A percentile compares a stretch with the other conserved stretches of the same genome.
These are phyloP conservation scores for Euschistus heros DNA, from an alignment of 1,140 invertebrate genomes.

Conservation along the genomic window DNA sequence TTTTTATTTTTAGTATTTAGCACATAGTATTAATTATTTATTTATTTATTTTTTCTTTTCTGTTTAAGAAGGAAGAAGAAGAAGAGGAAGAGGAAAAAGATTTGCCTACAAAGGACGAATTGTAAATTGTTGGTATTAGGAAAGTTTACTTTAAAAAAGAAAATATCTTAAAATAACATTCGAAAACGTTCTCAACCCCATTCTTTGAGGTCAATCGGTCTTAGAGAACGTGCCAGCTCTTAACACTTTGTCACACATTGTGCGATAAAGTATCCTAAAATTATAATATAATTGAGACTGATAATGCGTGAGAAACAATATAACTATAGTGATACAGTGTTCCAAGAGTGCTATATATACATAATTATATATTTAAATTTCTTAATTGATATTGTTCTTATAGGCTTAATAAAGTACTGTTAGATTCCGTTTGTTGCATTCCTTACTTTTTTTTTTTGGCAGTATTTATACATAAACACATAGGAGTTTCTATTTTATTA, in stretches of 20 bases:
- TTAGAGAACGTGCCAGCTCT: too few relatives aligned
- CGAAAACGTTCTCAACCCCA: not conserved
- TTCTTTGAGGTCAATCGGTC: too few relatives aligned
- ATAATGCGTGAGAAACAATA: not conserved
- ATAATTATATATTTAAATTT: not conserved
- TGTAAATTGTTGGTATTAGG: constrained; percentile 38
- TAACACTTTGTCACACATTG: not conserved
- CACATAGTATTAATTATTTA: too few relatives aligned
- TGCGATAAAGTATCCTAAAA: constrained; percentile 1
- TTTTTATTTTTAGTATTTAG: too few relatives aligned
- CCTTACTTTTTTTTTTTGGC: not conserved
- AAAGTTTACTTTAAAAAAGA: constrained; percentile 1
- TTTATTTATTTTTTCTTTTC: constrained; percentile 6
- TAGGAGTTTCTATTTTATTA: too few relatives aligned
- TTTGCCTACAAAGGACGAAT: constrained; percentile 52
- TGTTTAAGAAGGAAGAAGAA: constrained; percentile 44
- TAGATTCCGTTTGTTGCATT: constrained; percentile 1
- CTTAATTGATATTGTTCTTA: constrained; percentile 3
- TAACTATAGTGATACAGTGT: not conserved
- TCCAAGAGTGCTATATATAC: not conserved
- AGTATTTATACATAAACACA: too few relatives aligned
- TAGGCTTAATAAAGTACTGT: not conserved
- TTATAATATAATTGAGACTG: not conserved
- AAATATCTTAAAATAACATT: not conserved
- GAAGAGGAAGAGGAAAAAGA: constrained; percentile 48